Percentiles rank a stretch among this genome's conserved stretches.
phyloP scores from a whole-genome alignment of 2,888 invertebrate genomes.

The Fragum fragum region DNA sequence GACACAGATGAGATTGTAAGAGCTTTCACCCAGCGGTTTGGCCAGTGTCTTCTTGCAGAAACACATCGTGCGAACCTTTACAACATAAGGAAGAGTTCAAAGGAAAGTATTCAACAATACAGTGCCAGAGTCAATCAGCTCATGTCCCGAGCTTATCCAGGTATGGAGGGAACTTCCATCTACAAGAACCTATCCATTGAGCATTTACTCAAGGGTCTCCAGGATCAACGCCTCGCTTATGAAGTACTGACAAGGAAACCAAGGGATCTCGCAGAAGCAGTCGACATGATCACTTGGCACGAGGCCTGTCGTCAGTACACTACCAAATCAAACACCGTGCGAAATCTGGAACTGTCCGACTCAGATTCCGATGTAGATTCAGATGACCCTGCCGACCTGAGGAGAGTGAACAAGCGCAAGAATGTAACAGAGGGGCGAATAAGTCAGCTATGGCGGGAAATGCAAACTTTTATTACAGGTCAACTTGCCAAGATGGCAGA shows the following conservation, averaged over 20 bases:
- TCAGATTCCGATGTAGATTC: background rate
- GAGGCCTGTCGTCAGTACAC: constrained; percentile 23
- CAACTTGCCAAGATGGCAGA: background rate
- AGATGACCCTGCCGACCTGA: background rate
- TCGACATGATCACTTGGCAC: constrained; percentile 39
- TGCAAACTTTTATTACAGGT: background rate
- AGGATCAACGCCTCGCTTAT: constrained; percentile 38
- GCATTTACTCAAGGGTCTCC: constrained; percentile 39
- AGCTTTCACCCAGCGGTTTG: constrained; percentile 26
- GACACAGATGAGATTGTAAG: background rate
- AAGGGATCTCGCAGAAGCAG: constrained; percentile 31
- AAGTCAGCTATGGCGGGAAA: background rate
- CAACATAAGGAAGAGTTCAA: constrained; percentile 12
- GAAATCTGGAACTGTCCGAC: background rate
- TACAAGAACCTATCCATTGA: constrained; percentile 32
- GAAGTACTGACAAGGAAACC: constrained; percentile 43
- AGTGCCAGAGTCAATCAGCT: constrained; percentile 34
- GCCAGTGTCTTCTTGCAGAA: constrained; percentile 24
- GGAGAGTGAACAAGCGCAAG: background rate
- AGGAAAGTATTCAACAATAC: constrained; percentile 31
- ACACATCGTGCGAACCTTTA: constrained; percentile 30
- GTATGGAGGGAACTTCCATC: constrained; percentile 16
- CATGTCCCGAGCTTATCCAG: constrained; percentile 38
- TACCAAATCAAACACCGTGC: background rate
- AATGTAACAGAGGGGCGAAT: background rate